Percentiles rank a stretch among this genome's conserved stretches.
Conservation (phyloP, 2,113 vertebrate genomes). For the Sebastes fasciatus region DNA sequence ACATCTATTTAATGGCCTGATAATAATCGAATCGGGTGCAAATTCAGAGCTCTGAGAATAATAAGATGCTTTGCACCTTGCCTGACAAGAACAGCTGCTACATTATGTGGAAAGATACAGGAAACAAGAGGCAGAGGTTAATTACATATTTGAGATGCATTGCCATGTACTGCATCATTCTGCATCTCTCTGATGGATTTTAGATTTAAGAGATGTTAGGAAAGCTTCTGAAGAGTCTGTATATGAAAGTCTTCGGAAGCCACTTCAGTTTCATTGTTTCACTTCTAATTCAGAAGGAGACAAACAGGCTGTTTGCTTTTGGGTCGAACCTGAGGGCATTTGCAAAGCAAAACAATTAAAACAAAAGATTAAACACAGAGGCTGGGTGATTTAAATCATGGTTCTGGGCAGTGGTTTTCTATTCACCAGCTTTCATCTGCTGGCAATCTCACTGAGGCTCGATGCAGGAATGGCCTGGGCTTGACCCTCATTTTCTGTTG, state of each 20-base stretch:
- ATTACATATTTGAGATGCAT: slow-evolving; percentile 35
- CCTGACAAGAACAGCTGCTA: slow-evolving; percentile 30
- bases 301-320: neutral
- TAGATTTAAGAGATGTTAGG: slow-evolving; percentile 5
- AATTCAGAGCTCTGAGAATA: slow-evolving; percentile 2
- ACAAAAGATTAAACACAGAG: slow-evolving; percentile 17
- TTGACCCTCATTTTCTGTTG: slow-evolving; percentile 58
- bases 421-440: slow-evolving; percentile 51
- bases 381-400: slow-evolving; percentile 38
- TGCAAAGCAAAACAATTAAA: slow-evolving; percentile 43
- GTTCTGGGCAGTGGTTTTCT: slow-evolving; percentile 46
- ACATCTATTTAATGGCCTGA: no score
- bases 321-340: slow-evolving; percentile 18
- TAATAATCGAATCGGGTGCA: no score
- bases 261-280: slow-evolving; percentile 13
- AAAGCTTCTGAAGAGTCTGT: neutral
- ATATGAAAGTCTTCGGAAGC: neutral
- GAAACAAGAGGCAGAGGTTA: slow-evolving; percentile 47
- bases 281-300: slow-evolving; percentile 4
- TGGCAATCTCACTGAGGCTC: slow-evolving; percentile 32
- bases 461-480: slow-evolving; percentile 24
- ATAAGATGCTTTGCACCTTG: slow-evolving; percentile 1
- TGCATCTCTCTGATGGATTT: slow-evolving; percentile 16
- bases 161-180: neutral
- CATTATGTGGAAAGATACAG: slow-evolving; percentile 21